These are phyloP conservation scores for Drosophila mimica DNA, from an alignment of 2,888 invertebrate species.

Conservation along the genomic window DNA sequence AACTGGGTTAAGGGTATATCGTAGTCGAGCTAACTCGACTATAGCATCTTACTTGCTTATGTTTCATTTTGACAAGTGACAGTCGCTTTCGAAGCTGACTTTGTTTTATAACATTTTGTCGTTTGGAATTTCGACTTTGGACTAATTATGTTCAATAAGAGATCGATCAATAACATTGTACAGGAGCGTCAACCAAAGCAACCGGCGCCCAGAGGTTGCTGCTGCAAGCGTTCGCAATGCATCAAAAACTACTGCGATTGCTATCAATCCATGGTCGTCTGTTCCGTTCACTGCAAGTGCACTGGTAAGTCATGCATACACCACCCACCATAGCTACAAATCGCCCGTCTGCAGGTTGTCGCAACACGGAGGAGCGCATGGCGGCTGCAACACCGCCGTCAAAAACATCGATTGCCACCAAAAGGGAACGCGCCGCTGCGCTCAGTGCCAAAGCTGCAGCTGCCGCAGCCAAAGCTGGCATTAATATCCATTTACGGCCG, in stretches of 20 bases:
- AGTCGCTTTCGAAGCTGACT: neutral
- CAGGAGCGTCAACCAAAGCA: conserved; percentile 36
- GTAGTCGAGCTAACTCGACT: too few relatives aligned
- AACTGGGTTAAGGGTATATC: too few relatives aligned
- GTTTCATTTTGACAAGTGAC: neutral
- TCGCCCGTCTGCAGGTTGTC: conserved; percentile 44
- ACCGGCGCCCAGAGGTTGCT: conserved; percentile 53
- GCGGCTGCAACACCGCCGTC: conserved; percentile 19
- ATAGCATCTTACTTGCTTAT: neutral
- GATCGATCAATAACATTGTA: neutral
- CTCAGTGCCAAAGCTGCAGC: conserved; percentile 63
- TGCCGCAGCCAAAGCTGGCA: conserved; percentile 55
- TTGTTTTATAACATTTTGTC: neutral
- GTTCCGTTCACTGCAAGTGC: conserved; percentile 62
- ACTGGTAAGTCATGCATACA: conserved; percentile 49
- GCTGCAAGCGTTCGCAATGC: conserved; percentile 71
- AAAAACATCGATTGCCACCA: conserved; percentile 34
- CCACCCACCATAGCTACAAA: neutral
- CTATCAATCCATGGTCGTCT: conserved; percentile 69
- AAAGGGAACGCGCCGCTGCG: conserved; percentile 54
- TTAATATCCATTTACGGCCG: conserved; percentile 35
- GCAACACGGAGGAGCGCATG: conserved; percentile 58
- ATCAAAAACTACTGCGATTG: conserved; percentile 74
- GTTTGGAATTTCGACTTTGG: conserved; percentile 10
- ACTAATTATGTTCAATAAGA: conserved; percentile 26